Percentiles rank a stretch among this genome's conserved stretches.
Conservation (phyloP, 2,113 vertebrate genomes). For the Aix galericulata region DNA sequence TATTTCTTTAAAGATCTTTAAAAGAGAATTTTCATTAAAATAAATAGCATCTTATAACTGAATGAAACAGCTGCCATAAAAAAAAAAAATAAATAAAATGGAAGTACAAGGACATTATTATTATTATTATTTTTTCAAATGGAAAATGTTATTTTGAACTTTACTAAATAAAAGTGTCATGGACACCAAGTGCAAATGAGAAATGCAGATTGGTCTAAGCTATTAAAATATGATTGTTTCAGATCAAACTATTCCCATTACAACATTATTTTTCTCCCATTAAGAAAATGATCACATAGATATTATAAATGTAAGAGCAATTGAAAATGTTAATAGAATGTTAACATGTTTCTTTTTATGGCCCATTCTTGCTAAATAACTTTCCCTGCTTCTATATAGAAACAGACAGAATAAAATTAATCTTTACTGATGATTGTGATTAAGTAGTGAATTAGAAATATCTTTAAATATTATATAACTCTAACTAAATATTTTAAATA, state of each 20-base stretch:
- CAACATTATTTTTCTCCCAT: not conserved
- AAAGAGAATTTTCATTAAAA: not conserved
- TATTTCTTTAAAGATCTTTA: not conserved
- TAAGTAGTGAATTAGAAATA: not conserved
- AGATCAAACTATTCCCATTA: not conserved
- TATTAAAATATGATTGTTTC: not conserved
- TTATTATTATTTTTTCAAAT: not conserved
- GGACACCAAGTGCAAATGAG: not conserved
- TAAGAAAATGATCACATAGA: not conserved
- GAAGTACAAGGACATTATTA: not conserved
- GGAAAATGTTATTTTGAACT: accelerated
- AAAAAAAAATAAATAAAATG: not conserved
- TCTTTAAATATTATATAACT: not conserved
- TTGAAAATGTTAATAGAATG: not conserved
- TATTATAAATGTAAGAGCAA: not conserved
- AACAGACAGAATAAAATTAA: not conserved
- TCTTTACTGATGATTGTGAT: not conserved
- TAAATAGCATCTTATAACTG: not conserved
- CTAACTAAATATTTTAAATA: not conserved
- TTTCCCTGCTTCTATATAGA: not conserved
- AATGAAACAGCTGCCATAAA: not conserved
- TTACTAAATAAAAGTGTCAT: not conserved
- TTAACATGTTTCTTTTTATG: not conserved
- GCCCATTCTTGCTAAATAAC: not conserved
- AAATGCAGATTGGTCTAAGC: not conserved